Conservation (phyloP, 2,888 invertebrate species). For the Pachycephus smyrnensis region DNA sequence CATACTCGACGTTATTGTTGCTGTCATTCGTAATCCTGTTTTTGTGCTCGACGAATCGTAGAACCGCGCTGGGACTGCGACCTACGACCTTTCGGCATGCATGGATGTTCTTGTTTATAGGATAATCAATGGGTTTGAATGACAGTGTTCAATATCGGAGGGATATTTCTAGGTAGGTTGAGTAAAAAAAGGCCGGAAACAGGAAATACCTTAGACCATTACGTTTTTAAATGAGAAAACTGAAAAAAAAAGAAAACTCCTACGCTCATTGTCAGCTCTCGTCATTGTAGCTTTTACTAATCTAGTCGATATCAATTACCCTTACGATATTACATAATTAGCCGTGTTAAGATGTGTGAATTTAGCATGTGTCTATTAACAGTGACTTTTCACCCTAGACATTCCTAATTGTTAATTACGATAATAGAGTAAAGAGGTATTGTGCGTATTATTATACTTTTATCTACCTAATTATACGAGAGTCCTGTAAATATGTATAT, state of each 20-base stretch:
- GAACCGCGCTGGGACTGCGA: neutral
- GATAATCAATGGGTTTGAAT: neutral
- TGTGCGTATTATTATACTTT: slow-evolving; percentile 23
- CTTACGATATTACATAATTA: slow-evolving; percentile 39
- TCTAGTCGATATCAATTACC: slow-evolving; percentile 55
- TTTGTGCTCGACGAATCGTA: neutral
- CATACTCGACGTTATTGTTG: neutral
- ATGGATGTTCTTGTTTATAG: neutral
- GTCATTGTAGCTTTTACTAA: slow-evolving; percentile 46
- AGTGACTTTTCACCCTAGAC: slow-evolving; percentile 37
- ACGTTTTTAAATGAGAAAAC: neutral
- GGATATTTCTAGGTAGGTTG: too few species aligned
- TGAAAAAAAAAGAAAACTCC: neutral
- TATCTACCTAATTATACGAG: slow-evolving; percentile 32
- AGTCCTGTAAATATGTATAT: slow-evolving; percentile 59
- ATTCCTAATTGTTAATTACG: slow-evolving; percentile 52
- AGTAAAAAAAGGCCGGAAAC: too few species aligned
- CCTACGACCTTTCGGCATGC: neutral
- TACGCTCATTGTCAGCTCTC: slow-evolving; percentile 10
- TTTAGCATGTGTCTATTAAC: slow-evolving; percentile 28
- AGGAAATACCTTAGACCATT: neutral
- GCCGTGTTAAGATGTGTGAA: slow-evolving; percentile 38
- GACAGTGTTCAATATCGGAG: neutral
- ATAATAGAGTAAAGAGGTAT: slow-evolving; percentile 25
- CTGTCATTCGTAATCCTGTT: neutral